A percentile compares a stretch with the other conserved stretches of the same genome.
Conservation (phyloP, 2,797 vertebrate genomes). For the Tokudaia muenninki region DNA sequence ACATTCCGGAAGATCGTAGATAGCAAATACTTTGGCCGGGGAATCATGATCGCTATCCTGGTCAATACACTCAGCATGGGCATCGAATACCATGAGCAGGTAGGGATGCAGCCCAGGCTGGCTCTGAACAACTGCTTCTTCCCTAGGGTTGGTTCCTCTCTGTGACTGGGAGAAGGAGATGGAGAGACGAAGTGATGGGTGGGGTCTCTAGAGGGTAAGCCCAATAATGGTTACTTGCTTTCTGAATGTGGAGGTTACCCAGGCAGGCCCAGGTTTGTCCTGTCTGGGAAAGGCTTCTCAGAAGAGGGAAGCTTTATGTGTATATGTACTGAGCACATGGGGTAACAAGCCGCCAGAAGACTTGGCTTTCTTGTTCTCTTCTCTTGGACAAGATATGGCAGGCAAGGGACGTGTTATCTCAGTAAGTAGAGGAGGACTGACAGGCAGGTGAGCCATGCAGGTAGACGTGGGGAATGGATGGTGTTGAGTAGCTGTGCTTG, state of each 20-base stretch:
- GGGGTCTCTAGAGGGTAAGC: background rate
- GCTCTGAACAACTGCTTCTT: background rate
- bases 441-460: background rate
- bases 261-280: background rate
- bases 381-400: background rate
- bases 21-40: slow-evolving; percentile 95
- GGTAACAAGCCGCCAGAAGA: background rate
- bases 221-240: background rate
- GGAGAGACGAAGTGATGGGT: background rate
- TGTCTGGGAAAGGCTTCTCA: slow-evolving; percentile 4
- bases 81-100: slow-evolving; percentile 95
- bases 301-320: background rate
- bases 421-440: background rate
- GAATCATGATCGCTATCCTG: slow-evolving; percentile 96
- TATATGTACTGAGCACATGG: no score
- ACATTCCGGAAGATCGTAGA: slow-evolving; percentile 95
- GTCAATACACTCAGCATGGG: slow-evolving; percentile 96
- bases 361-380: background rate
- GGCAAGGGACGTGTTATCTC: background rate
- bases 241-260: background rate
- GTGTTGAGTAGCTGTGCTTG: background rate
- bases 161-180: background rate
- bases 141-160: background rate
- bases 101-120: slow-evolving; percentile 80
- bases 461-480: background rate